A percentile compares a stretch with the other conserved stretches of the same genome.
phyloP scores from a whole-genome alignment of 2,113 vertebrate genomes.

The Serilophus lunatus region DNA sequence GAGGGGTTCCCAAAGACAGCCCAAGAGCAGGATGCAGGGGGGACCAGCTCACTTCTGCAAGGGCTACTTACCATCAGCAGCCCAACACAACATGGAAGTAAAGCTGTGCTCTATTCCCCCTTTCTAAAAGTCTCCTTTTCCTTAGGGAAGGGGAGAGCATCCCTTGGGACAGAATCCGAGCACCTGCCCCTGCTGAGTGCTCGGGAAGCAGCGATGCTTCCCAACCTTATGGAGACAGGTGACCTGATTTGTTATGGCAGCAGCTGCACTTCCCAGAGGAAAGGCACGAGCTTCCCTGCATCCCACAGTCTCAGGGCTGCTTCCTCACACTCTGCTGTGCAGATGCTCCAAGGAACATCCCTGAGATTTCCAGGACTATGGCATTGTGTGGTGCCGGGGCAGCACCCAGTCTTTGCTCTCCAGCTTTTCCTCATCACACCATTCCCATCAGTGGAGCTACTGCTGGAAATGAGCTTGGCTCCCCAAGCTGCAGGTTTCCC shows the following conservation, averaged over 20 bases:
- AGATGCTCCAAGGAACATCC: neutral
- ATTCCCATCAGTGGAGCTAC: neutral
- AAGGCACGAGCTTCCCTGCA: neutral
- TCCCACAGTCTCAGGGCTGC: neutral
- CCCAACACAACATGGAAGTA: neutral
- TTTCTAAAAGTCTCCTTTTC: neutral
- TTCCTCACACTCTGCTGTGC: neutral
- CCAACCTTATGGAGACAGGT: neutral
- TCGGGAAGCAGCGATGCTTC: no score
- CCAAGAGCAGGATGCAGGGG: neutral
- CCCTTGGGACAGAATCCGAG: neutral
- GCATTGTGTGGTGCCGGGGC: neutral
- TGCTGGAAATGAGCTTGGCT: neutral
- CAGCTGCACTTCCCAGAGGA: neutral
- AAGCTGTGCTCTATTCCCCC: neutral
- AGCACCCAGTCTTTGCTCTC: neutral
- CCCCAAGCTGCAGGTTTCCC: neutral
- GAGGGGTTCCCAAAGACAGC: neutral
- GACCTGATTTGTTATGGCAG: neutral
- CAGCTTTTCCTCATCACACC: neutral
- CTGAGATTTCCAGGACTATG: neutral
- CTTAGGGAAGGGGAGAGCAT: neutral
- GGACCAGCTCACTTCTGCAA: neutral
- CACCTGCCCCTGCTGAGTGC: neutral
- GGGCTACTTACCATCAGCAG: neutral